Conservation (phyloP, 2,113 vertebrate species). For the Zosterops lateralis region DNA sequence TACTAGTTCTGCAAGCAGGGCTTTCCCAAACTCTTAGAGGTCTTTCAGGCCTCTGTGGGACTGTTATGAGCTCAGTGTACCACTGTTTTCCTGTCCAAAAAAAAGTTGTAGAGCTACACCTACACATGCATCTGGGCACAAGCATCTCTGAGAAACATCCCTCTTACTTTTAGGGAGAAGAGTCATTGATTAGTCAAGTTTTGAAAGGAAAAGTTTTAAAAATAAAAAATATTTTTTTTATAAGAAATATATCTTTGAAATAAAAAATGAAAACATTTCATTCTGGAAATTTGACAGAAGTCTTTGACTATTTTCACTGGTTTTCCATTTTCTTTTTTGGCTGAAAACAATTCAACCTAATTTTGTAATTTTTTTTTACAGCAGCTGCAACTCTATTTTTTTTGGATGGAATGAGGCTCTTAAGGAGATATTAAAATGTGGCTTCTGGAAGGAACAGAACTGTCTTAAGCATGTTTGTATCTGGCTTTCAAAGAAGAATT, state of each 20-base stretch:
- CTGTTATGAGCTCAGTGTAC: fast-evolving
- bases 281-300: background rate
- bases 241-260: background rate
- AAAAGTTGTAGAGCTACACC: background rate
- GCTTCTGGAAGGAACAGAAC: background rate
- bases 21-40: background rate
- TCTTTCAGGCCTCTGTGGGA: background rate
- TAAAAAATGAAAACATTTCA: background rate
- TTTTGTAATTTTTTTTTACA: background rate
- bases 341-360: background rate
- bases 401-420: background rate
- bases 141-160: background rate
- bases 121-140: background rate
- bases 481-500: background rate
- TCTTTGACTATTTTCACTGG: background rate
- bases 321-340: background rate
- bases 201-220: background rate
- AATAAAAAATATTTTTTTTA: background rate
- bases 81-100: background rate
- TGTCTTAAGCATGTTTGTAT: background rate
- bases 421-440: background rate
- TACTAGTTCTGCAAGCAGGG: background rate
- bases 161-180: background rate
- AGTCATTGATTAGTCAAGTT: background rate
- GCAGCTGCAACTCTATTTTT: background rate